Base-by-base conservation (phyloP, 1,140 invertebrate genomes). In the Brachionus plicatilis region DNA sequence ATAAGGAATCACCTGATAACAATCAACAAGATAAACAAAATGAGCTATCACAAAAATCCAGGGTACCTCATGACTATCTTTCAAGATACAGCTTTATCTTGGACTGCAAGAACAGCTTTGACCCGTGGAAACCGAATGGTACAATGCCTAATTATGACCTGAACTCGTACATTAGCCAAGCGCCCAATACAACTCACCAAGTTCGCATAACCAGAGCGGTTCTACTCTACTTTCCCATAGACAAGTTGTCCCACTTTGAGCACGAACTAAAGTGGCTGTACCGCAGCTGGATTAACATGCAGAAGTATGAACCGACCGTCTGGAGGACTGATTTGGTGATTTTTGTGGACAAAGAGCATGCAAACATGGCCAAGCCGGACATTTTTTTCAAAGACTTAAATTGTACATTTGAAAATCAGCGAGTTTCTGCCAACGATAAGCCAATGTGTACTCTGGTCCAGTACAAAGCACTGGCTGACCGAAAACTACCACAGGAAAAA, bases 231-330 rank as follows among this genome's bases (percentile, higher is more conserved):
- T 84, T 56, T 47, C 68, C 66, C 6, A 37, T 84, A 37, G 27
- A 68, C 2, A 45, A 60, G 24, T 7, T 43, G 12, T 24, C 66
- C 4, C n/a, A 17, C 8, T 84, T 84, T 50, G 3, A 56, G 45
- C 37, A 56, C 11, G 83, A 84, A 27, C 20, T 84, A 11, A 75
- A 43, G 76, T 72, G 83, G 70, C 8, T 84, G 17, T 84, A 84
- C 47, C 68, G 83, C 12, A 68, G 60, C 27, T 84, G 83, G 83
- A 41, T 75, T 4, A 65, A 84, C 17, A 84, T 84, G 83, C 66
- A 75, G 60, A 72, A 17, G 12, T 56, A 56, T 41, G 83, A 84
- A n/a, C 83, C 83, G 8, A 8, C 2, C 9, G 17, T 14, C 43
- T 75, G 66, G 66, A 20, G 70, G 3, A 84, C 83, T 6, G 83